Evolutionary conservation across 1,140 invertebrate genomes (phyloP).

Genomic region (Ptiloglossa arizonensis): DNA sequence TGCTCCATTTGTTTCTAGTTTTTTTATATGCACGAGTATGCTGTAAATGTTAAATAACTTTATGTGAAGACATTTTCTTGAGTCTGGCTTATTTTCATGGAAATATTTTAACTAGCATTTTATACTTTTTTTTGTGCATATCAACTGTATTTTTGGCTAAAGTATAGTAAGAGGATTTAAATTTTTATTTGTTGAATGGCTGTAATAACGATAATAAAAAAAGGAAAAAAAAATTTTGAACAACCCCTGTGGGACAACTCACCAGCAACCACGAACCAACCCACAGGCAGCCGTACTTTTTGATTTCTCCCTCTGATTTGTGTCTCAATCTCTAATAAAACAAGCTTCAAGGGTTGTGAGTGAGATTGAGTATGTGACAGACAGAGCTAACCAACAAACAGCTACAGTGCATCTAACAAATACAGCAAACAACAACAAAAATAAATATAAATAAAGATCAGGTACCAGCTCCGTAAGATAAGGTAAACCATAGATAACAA

Average conservation of each 20-base stretch:
- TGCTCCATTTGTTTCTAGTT: constrained; percentile 28
- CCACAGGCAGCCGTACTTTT: constrained; percentile 81
- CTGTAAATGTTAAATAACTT: constrained; percentile 16
- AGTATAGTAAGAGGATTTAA: constrained; percentile 12
- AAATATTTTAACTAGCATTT: constrained; percentile 62
- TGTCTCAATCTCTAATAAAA: constrained; percentile 81
- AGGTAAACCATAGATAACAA: constrained; percentile 60
- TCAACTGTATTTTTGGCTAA: neutral
- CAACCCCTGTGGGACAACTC: constrained; percentile 80
- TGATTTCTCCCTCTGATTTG: constrained; percentile 79
- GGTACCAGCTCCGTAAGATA: constrained; percentile 73
- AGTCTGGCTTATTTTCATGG: constrained; percentile 81
- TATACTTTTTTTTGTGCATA: neutral
- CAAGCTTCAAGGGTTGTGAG: constrained; percentile 79
- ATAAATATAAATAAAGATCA: constrained; percentile 80
- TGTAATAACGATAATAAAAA: constrained; percentile 58
- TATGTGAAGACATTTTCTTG: neutral
- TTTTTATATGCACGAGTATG: constrained; percentile 20
- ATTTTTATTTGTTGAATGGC: constrained; percentile 18
- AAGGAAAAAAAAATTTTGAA: constrained; percentile 76
- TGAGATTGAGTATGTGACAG: constrained; percentile 81
- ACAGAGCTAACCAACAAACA: constrained; percentile 82
- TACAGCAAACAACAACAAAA: constrained; percentile 82
- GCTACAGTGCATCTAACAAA: constrained; percentile 83
- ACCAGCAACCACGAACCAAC: constrained; percentile 80